Evolutionary conservation across 2,797 vertebrate species (phyloP).

Genomic region (Numenius phaeopus): DNA sequence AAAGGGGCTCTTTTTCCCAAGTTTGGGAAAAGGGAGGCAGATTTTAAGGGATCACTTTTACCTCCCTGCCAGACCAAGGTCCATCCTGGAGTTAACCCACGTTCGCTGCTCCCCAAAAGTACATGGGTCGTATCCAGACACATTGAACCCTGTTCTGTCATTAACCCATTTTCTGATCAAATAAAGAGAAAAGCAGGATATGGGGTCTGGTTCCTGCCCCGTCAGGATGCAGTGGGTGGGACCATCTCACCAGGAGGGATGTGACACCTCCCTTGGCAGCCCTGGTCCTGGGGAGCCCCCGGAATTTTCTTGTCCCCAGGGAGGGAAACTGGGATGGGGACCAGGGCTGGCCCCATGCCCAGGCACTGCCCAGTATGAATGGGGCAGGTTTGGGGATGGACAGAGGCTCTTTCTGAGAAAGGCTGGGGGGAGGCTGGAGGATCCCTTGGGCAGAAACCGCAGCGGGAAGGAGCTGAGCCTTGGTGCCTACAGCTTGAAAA

Average conservation of each 20-base stretch:
- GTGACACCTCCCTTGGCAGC: neutral
- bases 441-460: neutral
- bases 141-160: neutral
- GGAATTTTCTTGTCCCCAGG: fast-evolving
- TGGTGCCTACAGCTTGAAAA: neutral
- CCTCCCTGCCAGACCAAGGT: neutral
- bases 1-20: neutral
- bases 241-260: neutral
- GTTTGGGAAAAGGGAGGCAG: neutral
- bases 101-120: fast-evolving
- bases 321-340: neutral
- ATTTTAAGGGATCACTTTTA: fast-evolving
- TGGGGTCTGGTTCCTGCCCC: neutral
- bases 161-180: neutral
- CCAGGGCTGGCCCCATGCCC: fast-evolving
- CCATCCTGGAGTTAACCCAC: neutral
- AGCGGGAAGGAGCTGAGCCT: neutral
- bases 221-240: fast-evolving
- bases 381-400: neutral
- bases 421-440: neutral
- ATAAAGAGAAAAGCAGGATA: neutral
- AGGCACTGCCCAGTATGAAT: neutral
- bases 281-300: neutral
- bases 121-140: fast-evolving
- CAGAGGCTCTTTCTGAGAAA: neutral